Base-by-base conservation (phyloP, 2,113 vertebrate genomes). In the Sphaerodactylus townsendi region DNA sequence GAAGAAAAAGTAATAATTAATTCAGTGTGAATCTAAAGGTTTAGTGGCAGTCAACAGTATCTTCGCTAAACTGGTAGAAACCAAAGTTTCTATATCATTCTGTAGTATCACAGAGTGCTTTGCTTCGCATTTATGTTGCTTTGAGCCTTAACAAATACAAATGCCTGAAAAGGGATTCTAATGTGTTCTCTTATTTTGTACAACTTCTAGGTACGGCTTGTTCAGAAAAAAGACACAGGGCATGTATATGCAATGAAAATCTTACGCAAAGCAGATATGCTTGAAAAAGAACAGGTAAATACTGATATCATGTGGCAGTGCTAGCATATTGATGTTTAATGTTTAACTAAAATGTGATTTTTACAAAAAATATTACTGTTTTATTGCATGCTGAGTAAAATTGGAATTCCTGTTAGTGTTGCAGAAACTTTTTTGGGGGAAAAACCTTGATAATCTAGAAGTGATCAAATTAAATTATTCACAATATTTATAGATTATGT, bases 221-320 rank as follows among this genome's bases (percentile, higher is more conserved):
- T 99, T 74, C 98, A 99, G 96, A 99, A 99, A 96, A 99, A 99
- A 91, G 99, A 99, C 90, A 99, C 99, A 0, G 98, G 99, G 0
- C 99, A 99, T 0, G 98, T 99, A 2, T 99, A 99, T 35, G 99
- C 99, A 11, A 99, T 99, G 99, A 99, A 99, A 90, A 99, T 99
- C 50, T 97, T 99, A 0, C 97, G 99, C 5, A 99, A 99, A 94
- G 97, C 99, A 25, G 99, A 99, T 68, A 99, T 99, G 99, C 97
- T 99, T 46, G 99, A 99, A 89, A 99, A 99, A 85, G 99, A 99
- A 86, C 99, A 99, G 97, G 99, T 98, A 89, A 95, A 5, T 2
- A 13, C 0, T 37, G 5, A 0, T 68, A 77, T 0, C 3, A 64
- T 46, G 53, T 10, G 59, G 73, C 14, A n/a, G 5, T 1, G 62